phyloP scores from a whole-genome alignment of 2,113 vertebrate species.

The Dipodomys spectabilis region DNA sequence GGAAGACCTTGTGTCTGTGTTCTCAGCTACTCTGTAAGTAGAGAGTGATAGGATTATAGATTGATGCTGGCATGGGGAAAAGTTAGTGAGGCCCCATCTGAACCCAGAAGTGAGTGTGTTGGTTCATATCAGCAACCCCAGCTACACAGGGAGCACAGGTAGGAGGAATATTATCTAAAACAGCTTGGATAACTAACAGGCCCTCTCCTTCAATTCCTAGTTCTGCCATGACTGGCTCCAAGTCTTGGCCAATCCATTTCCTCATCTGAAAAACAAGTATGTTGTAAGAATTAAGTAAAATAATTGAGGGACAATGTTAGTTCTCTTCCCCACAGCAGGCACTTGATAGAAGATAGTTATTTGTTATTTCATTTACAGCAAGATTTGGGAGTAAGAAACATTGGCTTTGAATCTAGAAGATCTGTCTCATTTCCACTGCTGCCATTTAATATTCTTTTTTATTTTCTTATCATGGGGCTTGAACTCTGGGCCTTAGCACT shows the following conservation, averaged over 20 bases:
- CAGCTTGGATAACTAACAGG: too few relatives aligned
- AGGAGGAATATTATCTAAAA: too few relatives aligned
- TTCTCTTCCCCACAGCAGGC: background rate
- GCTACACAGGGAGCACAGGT: too few relatives aligned
- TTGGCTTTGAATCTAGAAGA: background rate
- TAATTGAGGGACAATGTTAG: background rate
- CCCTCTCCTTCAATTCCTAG: background rate
- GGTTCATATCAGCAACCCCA: too few relatives aligned
- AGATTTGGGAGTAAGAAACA: conserved; percentile 11
- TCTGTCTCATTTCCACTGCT: conserved; percentile 2
- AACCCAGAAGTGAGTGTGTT: too few relatives aligned
- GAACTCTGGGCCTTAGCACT: too few relatives aligned
- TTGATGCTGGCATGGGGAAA: too few relatives aligned
- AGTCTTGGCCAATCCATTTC: background rate
- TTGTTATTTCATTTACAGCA: conserved; percentile 42
- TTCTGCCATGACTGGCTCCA: background rate
- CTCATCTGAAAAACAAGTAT: background rate
- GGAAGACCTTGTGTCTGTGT: too few relatives aligned
- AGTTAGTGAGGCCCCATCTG: too few relatives aligned
- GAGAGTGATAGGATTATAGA: too few relatives aligned
- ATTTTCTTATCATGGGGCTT: too few relatives aligned
- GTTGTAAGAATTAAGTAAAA: background rate
- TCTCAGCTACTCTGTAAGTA: too few relatives aligned
- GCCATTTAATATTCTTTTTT: background rate
- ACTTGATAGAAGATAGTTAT: background rate